Percentiles rank a stretch among this genome's conserved stretches.
These are phyloP conservation scores for Meleagris gallopavo DNA, from an alignment of 2,113 vertebrate species.

Conservation along the genomic window DNA sequence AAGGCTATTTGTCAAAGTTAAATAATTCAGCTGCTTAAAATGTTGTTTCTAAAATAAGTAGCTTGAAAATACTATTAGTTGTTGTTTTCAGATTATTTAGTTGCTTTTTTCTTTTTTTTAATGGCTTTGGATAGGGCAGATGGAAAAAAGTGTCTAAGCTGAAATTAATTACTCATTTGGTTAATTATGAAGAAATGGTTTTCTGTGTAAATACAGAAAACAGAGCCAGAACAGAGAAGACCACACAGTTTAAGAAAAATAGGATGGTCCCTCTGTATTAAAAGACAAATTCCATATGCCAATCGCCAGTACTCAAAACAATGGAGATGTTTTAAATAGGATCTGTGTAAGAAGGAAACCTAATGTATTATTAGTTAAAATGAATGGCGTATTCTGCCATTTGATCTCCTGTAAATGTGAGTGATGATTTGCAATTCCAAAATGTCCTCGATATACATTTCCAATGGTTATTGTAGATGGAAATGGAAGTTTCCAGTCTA, in stretches of 20 bases:
- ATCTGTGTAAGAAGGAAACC: neutral
- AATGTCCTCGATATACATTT: neutral
- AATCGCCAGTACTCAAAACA: neutral
- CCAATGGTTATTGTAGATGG: neutral
- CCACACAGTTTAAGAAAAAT: neutral
- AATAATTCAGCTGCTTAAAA: slow-evolving; percentile 40
- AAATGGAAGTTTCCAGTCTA: neutral
- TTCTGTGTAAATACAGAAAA: neutral
- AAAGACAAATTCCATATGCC: neutral
- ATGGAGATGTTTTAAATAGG: neutral
- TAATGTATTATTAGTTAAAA: neutral
- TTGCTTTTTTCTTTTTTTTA: neutral
- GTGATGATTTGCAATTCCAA: neutral
- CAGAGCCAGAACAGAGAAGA: neutral
- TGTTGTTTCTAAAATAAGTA: slow-evolving; percentile 29
- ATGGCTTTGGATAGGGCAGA: neutral
- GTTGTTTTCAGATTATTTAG: neutral
- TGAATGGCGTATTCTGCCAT: neutral
- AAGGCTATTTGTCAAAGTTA: slow-evolving; percentile 58
- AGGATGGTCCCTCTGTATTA: neutral
- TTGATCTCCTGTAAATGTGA: neutral
- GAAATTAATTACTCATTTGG: neutral
- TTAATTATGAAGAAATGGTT: slow-evolving; percentile 6
- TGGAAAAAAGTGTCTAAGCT: neutral
- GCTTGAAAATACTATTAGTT: slow-evolving; percentile 14